Evolutionary conservation across 2,113 vertebrate genomes (phyloP), one percentile per base, ranked within the genome.

Genomic region (Tenrec ecaudatus): DNA sequence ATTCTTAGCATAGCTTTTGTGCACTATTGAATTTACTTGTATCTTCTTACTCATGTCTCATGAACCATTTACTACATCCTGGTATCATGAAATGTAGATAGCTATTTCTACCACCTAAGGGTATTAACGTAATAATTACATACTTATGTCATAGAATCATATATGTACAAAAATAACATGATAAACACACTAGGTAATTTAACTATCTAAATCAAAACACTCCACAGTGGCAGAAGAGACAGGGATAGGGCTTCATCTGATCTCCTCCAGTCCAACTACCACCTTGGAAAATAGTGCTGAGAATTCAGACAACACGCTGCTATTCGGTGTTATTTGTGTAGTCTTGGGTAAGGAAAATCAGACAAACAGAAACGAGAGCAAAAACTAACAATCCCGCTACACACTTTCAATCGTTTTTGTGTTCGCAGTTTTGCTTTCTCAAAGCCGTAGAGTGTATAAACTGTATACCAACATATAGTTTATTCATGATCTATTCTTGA

Each of bases 241-340:
- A 5, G 47, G 6, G 47, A 53, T 53, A 10, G 40, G 47, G 47
- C 47, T 53, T 53, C 47, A 53, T 53, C 12, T 10, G 47, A 53
- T 53, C 47, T 53, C 47, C 47, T 53, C 4, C 57, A 12, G 58
- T 22, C 86, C 47, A 66, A 69, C 17, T n/a, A 68, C 2, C 15
- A 88, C 31, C 53, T 91, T 89, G 66, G 82, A 87, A 95, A 90
- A 80, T 3, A 82, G 69, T n/a, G 69, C 0, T 0, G 47, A 92
- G 47, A 93, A 93, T 85, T 94, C 60, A 94, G 82, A 69, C 69
- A 91, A 73, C 29, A 53, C 47, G 94, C 23, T 75, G 91, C 47
- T 23, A 89, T 5, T 25, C 77, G 10, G 57, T 86, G 43, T 88
- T 85, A n/a, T 60, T 1, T 90, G 19, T 40, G n/a, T 87, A 60